A percentile compares a stretch with the other conserved stretches of the same genome.
Conservation (phyloP, 2,797 vertebrate species). For the Tinamus major region DNA sequence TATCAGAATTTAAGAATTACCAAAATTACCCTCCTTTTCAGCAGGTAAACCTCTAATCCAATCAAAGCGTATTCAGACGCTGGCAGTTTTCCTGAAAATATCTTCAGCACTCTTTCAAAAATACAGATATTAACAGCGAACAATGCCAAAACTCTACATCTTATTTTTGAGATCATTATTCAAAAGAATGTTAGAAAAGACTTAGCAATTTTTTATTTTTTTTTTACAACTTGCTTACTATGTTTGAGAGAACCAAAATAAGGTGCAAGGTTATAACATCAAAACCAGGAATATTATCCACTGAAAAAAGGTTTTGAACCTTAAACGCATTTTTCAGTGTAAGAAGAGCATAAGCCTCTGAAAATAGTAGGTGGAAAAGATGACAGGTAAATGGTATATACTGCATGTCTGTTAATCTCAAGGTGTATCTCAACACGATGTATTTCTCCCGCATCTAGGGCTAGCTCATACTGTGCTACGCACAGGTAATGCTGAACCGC, state of each 20-base stretch:
- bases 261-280: background rate
- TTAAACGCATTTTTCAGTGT: background rate
- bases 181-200: background rate
- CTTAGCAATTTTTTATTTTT: background rate
- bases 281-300: background rate
- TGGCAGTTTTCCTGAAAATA: background rate
- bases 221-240: background rate
- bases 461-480: rapidly evolving
- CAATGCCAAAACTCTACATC: background rate
- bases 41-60: background rate
- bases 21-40: background rate
- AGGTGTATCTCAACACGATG: background rate
- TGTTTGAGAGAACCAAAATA: background rate
- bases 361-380: background rate
- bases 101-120: background rate
- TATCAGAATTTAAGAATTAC: background rate
- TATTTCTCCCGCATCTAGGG: background rate
- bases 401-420: background rate
- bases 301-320: background rate
- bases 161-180: background rate
- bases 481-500: background rate
- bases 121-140: background rate
- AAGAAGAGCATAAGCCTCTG: background rate
- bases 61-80: background rate
- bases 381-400: background rate